These are phyloP conservation scores for Chionodraco myersi DNA, from an alignment of 2,113 vertebrate species.

Conservation along the genomic window DNA sequence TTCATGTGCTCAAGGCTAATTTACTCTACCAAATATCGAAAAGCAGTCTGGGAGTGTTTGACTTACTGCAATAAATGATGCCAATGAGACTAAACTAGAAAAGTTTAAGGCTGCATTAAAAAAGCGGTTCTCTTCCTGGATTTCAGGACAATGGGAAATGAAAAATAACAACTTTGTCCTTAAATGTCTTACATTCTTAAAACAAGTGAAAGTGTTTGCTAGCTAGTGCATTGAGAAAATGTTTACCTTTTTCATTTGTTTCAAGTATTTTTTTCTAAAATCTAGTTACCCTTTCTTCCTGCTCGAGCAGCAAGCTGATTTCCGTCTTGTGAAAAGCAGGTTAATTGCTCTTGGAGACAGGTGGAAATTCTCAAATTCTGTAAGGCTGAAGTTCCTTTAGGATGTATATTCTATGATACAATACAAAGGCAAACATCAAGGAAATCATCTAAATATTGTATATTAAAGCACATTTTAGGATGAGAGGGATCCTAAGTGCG, in stretches of 20 bases:
- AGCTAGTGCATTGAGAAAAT: neutral
- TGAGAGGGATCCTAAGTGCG: neutral
- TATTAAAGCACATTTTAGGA: neutral
- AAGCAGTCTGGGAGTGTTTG: neutral
- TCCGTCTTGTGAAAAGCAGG: neutral
- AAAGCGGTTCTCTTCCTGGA: neutral
- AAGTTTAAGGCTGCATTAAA: neutral
- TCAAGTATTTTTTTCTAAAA: neutral
- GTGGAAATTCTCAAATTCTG: too few species aligned
- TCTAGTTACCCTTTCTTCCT: neutral
- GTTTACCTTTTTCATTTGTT: neutral
- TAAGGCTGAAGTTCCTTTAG: neutral
- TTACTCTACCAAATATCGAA: slow-evolving; percentile 11
- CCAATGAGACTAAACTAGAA: neutral
- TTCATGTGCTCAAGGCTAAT: neutral
- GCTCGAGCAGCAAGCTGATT: neutral
- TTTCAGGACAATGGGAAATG: neutral
- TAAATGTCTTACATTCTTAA: neutral
- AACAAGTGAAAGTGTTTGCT: neutral
- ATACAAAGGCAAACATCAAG: neutral
- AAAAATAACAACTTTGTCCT: neutral
- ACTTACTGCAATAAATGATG: slow-evolving; percentile 16
- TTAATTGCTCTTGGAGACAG: neutral
- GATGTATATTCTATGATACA: neutral
- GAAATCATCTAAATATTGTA: neutral